Evolutionary conservation across 2,113 vertebrate species (phyloP).

Genomic region (Muntiacus muntjak): DNA sequence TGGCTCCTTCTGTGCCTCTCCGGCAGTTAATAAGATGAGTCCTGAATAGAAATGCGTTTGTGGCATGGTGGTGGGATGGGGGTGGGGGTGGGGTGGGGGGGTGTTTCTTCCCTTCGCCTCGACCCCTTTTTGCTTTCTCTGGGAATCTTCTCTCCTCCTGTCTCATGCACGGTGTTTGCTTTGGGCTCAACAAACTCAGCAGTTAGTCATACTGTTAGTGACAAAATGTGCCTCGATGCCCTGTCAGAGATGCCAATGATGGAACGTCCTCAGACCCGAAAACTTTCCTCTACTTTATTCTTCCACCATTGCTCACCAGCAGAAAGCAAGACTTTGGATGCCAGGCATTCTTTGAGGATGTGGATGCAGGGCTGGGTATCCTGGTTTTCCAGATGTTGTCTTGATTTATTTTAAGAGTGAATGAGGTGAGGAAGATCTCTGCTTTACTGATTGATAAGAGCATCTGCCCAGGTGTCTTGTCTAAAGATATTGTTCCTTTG

Average conservation of each 20-base stretch:
- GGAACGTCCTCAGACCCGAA: not conserved
- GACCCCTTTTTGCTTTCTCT: not conserved
- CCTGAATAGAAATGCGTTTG: not conserved
- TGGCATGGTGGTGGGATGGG: not conserved
- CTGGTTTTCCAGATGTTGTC: not conserved
- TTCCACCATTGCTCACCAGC: fast-evolving
- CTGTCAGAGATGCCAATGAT: fast-evolving
- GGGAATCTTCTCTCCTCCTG: not conserved
- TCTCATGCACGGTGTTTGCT: not conserved
- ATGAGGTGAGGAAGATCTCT: not conserved
- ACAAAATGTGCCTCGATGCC: not conserved
- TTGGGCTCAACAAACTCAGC: not conserved
- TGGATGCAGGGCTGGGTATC: not conserved
- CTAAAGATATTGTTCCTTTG: fast-evolving
- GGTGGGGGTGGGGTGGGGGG: not conserved
- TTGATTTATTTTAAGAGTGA: not conserved
- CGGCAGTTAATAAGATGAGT: not conserved
- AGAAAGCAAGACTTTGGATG: not conserved
- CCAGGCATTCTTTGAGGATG: not conserved
- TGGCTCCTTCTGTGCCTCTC: not conserved
- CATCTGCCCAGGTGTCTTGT: not conserved
- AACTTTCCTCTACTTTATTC: not conserved
- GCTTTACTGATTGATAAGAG: not conserved
- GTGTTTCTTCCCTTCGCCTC: not conserved
- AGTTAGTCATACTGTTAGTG: not conserved